A percentile compares a stretch with the other conserved stretches of the same genome.
Evolutionary conservation across 2,888 invertebrate species (phyloP).

Genomic region (Leptinotarsa juncta): DNA sequence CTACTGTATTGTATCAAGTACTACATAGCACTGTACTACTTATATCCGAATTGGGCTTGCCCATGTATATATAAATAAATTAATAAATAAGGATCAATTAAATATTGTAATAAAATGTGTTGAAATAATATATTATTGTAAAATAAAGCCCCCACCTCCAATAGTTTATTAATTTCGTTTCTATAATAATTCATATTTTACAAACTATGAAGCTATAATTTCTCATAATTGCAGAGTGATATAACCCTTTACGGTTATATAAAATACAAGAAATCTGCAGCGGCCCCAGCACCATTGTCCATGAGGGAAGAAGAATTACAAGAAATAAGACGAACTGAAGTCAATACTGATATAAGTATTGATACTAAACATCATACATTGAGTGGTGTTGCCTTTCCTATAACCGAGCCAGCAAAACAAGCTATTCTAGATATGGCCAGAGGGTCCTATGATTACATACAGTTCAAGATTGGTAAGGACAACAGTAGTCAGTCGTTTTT

Average conservation of each 20-base stretch:
- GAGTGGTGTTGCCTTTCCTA: constrained; percentile 90
- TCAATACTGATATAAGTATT: constrained; percentile 79
- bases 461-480: constrained; percentile 80
- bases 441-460: constrained; percentile 88
- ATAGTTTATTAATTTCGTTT: too few relatives aligned
- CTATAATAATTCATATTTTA: too few relatives aligned
- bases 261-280: constrained; percentile 79
- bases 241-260: constrained; percentile 84
- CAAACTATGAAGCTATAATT: too few relatives aligned
- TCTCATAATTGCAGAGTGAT: constrained; percentile 72
- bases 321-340: constrained; percentile 79
- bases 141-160: too few relatives aligned
- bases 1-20: too few relatives aligned
- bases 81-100: too few relatives aligned
- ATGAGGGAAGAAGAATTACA: constrained; percentile 86
- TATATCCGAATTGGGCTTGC: too few relatives aligned
- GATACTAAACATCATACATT: constrained; percentile 90
- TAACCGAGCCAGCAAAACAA: constrained; percentile 82
- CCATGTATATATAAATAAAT: too few relatives aligned
- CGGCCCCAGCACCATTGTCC: constrained; percentile 91
- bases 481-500: too few relatives aligned
- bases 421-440: constrained; percentile 80
- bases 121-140: too few relatives aligned
- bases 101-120: too few relatives aligned
- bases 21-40: too few relatives aligned